Conservation (phyloP, 37 sponge, comb jelly and placozoan species). For the Geodia barretti region DNA sequence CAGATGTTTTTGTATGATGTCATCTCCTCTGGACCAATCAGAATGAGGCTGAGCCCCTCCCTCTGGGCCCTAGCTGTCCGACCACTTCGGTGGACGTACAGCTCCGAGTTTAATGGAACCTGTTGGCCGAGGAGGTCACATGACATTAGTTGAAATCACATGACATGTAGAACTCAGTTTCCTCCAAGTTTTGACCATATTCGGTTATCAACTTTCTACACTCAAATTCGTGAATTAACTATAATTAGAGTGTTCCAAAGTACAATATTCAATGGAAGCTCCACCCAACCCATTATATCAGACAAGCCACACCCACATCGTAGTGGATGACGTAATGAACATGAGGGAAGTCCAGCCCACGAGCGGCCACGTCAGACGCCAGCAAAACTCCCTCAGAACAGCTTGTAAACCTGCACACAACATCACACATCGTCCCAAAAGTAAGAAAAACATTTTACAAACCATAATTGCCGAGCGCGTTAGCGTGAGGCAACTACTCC, state of each 20-base stretch:
- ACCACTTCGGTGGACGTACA: constrained; percentile 98
- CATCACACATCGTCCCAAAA: not conserved
- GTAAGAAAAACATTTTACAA: not conserved
- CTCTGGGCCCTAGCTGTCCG: constrained; percentile 90
- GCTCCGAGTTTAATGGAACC: constrained; percentile 16
- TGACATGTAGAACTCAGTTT: too few relatives aligned
- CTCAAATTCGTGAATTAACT: too few relatives aligned
- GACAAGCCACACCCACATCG: constrained; percentile 70
- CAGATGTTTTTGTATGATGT: constrained; percentile 71
- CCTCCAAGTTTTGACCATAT: too few relatives aligned
- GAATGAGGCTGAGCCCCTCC: constrained; percentile 89
- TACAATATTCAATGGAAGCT: too few relatives aligned
- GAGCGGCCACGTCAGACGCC: constrained; percentile 93
- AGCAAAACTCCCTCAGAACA: constrained; percentile 56
- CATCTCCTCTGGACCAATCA: constrained; percentile 91
- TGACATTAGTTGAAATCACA: too few relatives aligned
- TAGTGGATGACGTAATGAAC: constrained; percentile 95
- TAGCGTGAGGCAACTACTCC: too few relatives aligned
- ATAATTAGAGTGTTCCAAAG: too few relatives aligned
- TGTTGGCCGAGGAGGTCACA: not conserved
- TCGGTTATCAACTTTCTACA: too few relatives aligned
- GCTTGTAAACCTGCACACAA: constrained; percentile 72
- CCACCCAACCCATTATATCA: too few relatives aligned
- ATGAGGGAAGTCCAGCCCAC: constrained; percentile 90
- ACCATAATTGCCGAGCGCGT: too few relatives aligned